Percentiles rank a stretch among this genome's conserved stretches.
Evolutionary conservation across 23 tunicate species (phyloP).

Genomic region (Diplosoma virens): DNA sequence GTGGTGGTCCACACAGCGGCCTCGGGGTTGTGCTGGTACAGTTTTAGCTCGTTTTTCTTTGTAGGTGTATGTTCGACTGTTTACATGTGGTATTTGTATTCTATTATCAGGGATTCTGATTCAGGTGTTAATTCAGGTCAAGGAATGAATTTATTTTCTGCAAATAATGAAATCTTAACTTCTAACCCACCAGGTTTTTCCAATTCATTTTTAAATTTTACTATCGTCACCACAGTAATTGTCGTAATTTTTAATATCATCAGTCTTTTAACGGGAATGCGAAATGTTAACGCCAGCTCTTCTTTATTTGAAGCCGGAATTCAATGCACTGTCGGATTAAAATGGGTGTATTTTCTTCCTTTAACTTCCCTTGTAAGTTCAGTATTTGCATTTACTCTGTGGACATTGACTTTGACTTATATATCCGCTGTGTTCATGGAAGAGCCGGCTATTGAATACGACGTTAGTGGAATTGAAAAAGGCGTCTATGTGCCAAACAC

Average conservation of each 20-base stretch:
- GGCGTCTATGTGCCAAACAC: slow-evolving; percentile 39
- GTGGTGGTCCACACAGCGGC: slow-evolving; percentile 56
- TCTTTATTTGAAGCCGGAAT: slow-evolving; percentile 45
- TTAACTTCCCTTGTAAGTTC: slow-evolving; percentile 27
- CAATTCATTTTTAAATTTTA: slow-evolving; percentile 43
- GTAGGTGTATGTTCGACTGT: slow-evolving; percentile 45
- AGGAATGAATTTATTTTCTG: not conserved
- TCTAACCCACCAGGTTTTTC: slow-evolving; percentile 71
- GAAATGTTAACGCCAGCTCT: slow-evolving; percentile 66
- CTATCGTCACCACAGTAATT: slow-evolving; percentile 45
- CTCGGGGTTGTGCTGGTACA: slow-evolving; percentile 58
- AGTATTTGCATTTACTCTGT: slow-evolving; percentile 47
- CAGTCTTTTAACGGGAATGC: slow-evolving; percentile 39
- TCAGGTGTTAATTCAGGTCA: slow-evolving; percentile 23
- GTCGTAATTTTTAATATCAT: slow-evolving; percentile 29
- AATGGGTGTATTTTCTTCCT: slow-evolving; percentile 77
- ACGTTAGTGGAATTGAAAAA: slow-evolving; percentile 14
- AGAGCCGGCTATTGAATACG: slow-evolving; percentile 1
- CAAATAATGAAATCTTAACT: not conserved
- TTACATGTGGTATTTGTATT: slow-evolving; percentile 77
- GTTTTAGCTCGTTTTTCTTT: slow-evolving; percentile 61
- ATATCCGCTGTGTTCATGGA: slow-evolving; percentile 54
- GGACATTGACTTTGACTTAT: slow-evolving; percentile 38
- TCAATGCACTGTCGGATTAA: slow-evolving; percentile 22
- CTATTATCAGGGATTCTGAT: slow-evolving; percentile 29